Evolutionary conservation across 2,797 vertebrate species (phyloP).

Genomic region (Sitta carolinensis): DNA sequence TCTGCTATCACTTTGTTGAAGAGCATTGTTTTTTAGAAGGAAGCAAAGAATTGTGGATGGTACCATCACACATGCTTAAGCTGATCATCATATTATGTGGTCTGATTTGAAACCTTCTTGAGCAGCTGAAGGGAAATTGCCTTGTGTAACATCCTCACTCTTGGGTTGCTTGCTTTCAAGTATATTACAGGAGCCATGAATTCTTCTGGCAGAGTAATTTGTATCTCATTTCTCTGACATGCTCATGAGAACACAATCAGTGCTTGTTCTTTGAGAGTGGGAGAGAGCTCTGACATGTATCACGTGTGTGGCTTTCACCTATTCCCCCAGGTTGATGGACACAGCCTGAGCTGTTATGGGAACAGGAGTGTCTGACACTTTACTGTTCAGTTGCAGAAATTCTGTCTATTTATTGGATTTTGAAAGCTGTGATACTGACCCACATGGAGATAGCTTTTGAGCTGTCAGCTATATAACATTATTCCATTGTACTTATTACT

Average conservation of each 20-base stretch:
- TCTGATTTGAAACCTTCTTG: background rate
- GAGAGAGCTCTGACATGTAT: background rate
- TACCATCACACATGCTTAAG: background rate
- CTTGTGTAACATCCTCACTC: slow-evolving; percentile 5
- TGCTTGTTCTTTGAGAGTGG: slow-evolving; percentile 13
- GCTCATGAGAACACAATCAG: background rate
- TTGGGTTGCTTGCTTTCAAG: slow-evolving; percentile 50
- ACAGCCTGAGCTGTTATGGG: background rate
- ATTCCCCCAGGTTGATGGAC: accelerated
- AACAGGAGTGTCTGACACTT: background rate
- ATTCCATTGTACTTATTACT: background rate
- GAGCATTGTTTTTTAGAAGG: background rate
- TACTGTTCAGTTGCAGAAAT: background rate
- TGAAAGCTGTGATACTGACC: background rate
- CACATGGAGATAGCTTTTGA: background rate
- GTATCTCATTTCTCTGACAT: background rate
- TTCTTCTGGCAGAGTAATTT: background rate
- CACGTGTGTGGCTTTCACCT: background rate
- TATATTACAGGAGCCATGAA: slow-evolving; percentile 31
- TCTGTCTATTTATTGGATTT: background rate
- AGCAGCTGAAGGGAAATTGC: background rate
- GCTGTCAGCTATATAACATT: background rate
- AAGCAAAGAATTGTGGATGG: background rate
- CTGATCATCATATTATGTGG: background rate
- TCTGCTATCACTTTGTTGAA: background rate